Evolutionary conservation across 2,888 invertebrate species (phyloP), one percentile per base, ranked within the genome.

Genomic region (Mythimna pallens): DNA sequence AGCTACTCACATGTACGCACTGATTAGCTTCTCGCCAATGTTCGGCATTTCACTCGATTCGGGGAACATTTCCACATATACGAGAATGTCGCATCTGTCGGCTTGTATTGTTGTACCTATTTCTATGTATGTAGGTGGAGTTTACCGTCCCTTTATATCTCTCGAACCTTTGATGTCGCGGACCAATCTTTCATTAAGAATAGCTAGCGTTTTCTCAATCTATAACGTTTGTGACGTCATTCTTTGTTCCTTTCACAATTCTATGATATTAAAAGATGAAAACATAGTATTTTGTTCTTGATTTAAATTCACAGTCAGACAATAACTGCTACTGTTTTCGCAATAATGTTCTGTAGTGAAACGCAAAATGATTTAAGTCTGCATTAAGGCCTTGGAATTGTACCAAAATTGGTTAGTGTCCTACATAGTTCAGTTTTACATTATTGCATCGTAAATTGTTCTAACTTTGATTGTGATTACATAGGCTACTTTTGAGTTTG

Each of bases 351-450:
- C 63, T 70, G 69, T 83, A 76, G 76, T 81, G 75, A 82, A 82
- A 73, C 57, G 71, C 69, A 71, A 84, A 85, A 86, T 86, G 65
- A 82, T 86, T 83, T 78, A 69, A 82, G 74, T 69, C 68, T 65
- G 74, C 76, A 76, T 64, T 64, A 70, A 68, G 80, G 81, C 82
- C 76, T 89, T 90, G 90, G 89, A 90, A 86, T 82, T 84, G 83
- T 85, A 88, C 89, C 89, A 89, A 89, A 89, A 91, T 78, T 86
- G 84, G 80, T 85, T 83, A 79, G 66, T 84, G 82, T 79, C 78
- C 84, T 85, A 84, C 79, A 82, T 86, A 85, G 75, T 80, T 82
- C 84, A 85, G 81, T 87, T 87, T 88, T 84, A 84, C 81, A 86
- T 85, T 87, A 85, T 86, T 86, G 86, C 81, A 70, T 78, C 81